Conservation (phyloP, 2,797 vertebrate genomes). For the Setipinna tenuifilis region DNA sequence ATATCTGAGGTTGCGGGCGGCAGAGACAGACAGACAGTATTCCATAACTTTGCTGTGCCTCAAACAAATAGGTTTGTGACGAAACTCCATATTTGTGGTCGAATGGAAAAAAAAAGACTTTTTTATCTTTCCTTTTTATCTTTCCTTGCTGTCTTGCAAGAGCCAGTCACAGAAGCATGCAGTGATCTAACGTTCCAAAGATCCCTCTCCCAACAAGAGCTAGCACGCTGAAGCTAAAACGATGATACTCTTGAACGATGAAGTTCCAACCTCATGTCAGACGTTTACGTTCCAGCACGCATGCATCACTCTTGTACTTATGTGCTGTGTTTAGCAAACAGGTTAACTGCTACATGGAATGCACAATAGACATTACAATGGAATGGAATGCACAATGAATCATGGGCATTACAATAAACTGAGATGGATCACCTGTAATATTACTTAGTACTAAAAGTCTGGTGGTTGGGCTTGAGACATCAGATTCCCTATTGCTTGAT, state of each 20-base stretch:
- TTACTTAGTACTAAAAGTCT: not conserved
- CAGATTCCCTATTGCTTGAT: too few relatives aligned
- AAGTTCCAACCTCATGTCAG: constrained; percentile 63
- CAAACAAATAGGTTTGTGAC: constrained; percentile 18
- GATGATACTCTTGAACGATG: not conserved
- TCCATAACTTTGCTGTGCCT: constrained; percentile 29
- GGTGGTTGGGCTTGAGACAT: not conserved
- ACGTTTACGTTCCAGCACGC: constrained; percentile 47
- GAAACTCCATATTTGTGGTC: constrained; percentile 53
- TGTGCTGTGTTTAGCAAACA: constrained; percentile 56
- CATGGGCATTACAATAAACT: not conserved
- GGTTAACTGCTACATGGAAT: not conserved
- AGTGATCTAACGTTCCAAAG: constrained; percentile 40
- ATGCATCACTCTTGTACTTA: constrained; percentile 52
- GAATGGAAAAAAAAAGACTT: constrained; percentile 44
- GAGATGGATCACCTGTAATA: not conserved
- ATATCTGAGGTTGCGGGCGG: not conserved
- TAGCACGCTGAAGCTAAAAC: constrained; percentile 59
- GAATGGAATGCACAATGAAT: too few relatives aligned
- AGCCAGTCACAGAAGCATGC: constrained; percentile 21
- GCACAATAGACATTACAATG: not conserved
- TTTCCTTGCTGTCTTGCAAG: constrained; percentile 13
- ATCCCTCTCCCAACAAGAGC: constrained; percentile 59
- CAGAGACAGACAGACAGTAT: not conserved
- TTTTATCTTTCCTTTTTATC: not conserved